Evolutionary conservation across 23 tunicate genomes (phyloP).

Genomic region (Ascidia mentula): DNA sequence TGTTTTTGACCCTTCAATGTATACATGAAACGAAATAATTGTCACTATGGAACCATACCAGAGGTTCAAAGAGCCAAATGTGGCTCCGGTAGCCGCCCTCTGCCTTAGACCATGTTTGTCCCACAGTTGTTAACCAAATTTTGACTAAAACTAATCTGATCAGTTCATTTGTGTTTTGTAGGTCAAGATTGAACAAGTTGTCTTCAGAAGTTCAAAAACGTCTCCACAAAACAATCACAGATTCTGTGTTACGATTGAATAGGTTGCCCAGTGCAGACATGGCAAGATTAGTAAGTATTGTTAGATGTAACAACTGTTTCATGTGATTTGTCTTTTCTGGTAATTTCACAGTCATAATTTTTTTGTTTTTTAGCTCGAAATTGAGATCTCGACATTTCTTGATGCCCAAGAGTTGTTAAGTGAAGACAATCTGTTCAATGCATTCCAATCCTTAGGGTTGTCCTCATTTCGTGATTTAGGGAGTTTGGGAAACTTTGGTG

Average conservation of each 20-base stretch:
- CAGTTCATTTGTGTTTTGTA: too few species aligned
- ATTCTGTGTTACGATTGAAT: not conserved
- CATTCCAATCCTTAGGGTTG: not conserved
- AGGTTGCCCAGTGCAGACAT: not conserved
- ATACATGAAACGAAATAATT: too few species aligned
- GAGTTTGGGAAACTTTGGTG: not conserved
- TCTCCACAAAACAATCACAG: constrained; percentile 18
- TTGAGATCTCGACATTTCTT: not conserved
- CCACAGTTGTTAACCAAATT: too few species aligned
- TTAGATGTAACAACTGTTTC: not conserved
- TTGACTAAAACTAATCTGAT: too few species aligned
- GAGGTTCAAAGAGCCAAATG: too few species aligned
- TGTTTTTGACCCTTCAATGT: too few species aligned
- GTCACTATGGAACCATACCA: too few species aligned
- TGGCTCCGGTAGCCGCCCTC: too few species aligned
- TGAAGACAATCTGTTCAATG: not conserved
- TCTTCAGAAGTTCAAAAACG: constrained; percentile 13
- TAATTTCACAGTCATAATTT: too few species aligned
- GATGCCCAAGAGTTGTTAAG: not conserved
- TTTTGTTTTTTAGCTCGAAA: not conserved
- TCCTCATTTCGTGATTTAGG: not conserved
- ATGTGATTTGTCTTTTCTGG: too few species aligned
- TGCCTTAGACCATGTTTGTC: too few species aligned
- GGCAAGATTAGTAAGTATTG: not conserved
- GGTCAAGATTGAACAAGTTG: constrained; percentile 5